phyloP scores from a whole-genome alignment of 2,888 invertebrate species.

The Mesopsocus fuscifrons region DNA sequence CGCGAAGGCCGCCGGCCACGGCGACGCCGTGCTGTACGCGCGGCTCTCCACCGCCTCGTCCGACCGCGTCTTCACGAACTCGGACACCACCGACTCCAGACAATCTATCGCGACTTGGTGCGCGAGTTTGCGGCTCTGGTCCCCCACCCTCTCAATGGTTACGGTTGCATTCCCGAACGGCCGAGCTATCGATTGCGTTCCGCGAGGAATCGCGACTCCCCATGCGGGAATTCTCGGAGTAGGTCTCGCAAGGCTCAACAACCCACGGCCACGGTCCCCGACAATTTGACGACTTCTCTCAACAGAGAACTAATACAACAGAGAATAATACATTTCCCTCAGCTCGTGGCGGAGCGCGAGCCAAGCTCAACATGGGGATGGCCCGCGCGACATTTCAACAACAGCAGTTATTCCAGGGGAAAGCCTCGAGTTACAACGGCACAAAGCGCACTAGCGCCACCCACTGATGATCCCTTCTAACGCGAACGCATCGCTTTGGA shows the following conservation, averaged over 20 bases:
- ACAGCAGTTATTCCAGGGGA: not conserved
- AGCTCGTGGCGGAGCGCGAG: not conserved
- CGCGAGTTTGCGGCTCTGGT: constrained; percentile 5
- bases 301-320: constrained; percentile 7
- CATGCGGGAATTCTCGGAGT: not conserved
- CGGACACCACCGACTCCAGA: constrained; percentile 6
- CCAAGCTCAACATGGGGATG: not conserved
- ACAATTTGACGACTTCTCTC: constrained; percentile 8
- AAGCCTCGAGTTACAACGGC: too few species aligned
- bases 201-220: not conserved
- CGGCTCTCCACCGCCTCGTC: constrained; percentile 20
- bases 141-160: not conserved
- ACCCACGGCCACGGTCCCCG: constrained; percentile 8
- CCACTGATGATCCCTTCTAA: too few species aligned
- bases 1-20: constrained; percentile 45
- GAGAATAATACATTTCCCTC: constrained; percentile 5
- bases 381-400: not conserved
- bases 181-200: not conserved
- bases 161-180: not conserved
- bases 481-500: too few species aligned
- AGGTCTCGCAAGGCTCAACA: not conserved
- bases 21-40: constrained; percentile 46
- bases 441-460: too few species aligned
- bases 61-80: constrained; percentile 7
- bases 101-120: constrained; percentile 6